Evolutionary conservation across 2,113 vertebrate species (phyloP).

Genomic region (Brienomyrus brachyistius): DNA sequence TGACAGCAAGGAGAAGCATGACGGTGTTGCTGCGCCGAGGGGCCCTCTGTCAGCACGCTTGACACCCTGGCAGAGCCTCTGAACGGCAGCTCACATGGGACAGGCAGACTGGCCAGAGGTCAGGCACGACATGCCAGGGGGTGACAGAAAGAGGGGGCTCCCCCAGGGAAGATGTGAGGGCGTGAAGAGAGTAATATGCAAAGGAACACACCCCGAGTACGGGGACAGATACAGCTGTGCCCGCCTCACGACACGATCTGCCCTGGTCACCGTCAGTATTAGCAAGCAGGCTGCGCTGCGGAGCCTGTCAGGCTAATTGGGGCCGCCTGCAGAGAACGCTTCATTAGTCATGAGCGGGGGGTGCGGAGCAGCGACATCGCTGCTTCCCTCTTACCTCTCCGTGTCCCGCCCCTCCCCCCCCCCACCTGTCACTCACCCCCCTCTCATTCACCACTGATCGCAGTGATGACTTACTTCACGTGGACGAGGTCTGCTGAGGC

Average conservation of each 20-base stretch:
- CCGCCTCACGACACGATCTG: not conserved
- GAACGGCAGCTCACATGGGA: not conserved
- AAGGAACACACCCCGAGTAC: not conserved
- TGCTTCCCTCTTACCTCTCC: not conserved
- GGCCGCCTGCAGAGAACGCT: not conserved
- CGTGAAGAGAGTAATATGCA: not conserved
- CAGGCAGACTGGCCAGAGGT: not conserved
- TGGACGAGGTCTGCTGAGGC: not conserved
- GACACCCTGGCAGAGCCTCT: not conserved
- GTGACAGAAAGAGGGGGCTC: not conserved
- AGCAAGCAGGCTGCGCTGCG: not conserved
- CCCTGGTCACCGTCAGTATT: not conserved
- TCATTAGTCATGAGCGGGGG: constrained; percentile 16
- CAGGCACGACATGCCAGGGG: not conserved
- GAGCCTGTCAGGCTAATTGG: constrained; percentile 4
- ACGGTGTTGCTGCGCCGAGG: not conserved
- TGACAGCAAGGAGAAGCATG: not conserved
- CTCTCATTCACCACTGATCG: not conserved
- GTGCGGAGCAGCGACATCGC: not conserved
- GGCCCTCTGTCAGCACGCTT: not conserved
- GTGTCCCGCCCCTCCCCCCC: not conserved
- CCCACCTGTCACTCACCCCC: not conserved
- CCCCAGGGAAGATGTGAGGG: not conserved
- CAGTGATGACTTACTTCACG: not conserved
- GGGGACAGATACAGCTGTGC: not conserved